phyloP scores from a whole-genome alignment of 2,113 vertebrate genomes.

The Phocoena phocoena region DNA sequence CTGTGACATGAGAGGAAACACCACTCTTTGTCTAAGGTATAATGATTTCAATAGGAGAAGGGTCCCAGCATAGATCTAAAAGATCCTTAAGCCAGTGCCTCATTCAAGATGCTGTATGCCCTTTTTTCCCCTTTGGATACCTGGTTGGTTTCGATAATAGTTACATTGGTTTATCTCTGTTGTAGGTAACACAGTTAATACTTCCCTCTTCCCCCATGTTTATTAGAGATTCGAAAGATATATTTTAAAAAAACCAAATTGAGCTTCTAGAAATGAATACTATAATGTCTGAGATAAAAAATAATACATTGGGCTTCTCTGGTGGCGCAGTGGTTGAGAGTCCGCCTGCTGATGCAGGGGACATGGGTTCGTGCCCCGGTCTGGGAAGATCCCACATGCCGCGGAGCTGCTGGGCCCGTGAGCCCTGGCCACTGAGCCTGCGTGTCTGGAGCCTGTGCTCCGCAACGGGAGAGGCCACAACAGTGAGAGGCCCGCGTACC shows the following conservation, averaged over 20 bases:
- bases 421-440: too few species aligned
- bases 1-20: neutral
- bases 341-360: too few species aligned
- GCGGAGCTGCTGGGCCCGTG: too few species aligned
- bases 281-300: neutral
- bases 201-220: neutral
- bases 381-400: too few species aligned
- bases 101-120: neutral
- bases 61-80: neutral
- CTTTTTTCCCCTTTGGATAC: neutral
- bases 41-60: neutral
- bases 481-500: too few species aligned
- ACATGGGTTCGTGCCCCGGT: too few species aligned
- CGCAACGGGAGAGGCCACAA: too few species aligned
- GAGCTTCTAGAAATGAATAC: neutral
- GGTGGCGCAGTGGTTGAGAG: too few species aligned
- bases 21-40: neutral
- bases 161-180: neutral
- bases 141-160: neutral
- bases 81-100: neutral
- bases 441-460: too few species aligned
- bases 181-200: neutral
- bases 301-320: neutral
- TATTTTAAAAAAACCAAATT: neutral
- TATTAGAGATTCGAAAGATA: neutral